phyloP scores from a whole-genome alignment of 2,888 invertebrate species.

The Morpho achilles region DNA sequence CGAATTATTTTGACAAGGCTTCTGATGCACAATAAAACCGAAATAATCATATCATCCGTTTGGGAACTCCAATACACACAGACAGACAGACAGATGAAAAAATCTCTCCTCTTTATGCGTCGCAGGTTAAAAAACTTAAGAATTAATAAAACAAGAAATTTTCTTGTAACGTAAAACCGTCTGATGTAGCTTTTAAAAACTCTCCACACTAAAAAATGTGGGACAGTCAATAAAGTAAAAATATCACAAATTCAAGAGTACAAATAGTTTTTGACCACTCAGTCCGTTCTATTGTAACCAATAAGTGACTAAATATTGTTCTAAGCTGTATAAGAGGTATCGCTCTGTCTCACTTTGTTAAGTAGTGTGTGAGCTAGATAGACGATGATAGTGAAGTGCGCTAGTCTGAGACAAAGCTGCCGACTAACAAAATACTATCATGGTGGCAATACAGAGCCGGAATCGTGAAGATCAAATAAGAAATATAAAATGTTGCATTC shows the following conservation, averaged over 20 bases:
- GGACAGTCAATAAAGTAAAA: conserved; percentile 26
- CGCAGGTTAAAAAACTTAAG: too few relatives aligned
- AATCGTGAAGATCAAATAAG: conserved; percentile 25
- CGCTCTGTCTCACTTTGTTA: conserved; percentile 35
- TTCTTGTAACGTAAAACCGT: conserved; percentile 14
- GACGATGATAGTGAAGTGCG: conserved; percentile 33
- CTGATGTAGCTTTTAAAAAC: conserved; percentile 24
- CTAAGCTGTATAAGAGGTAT: conserved; percentile 38
- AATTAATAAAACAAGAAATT: too few relatives aligned
- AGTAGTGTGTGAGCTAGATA: conserved; percentile 40
- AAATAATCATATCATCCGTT: too few relatives aligned
- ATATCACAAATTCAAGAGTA: conserved; percentile 38
- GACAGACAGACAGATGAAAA: too few relatives aligned
- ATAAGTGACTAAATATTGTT: conserved; percentile 71
- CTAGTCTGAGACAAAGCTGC: conserved; percentile 65
- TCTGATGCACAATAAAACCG: too few relatives aligned
- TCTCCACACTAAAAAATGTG: conserved; percentile 24
- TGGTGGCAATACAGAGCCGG: conserved; percentile 69
- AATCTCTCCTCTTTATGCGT: too few relatives aligned
- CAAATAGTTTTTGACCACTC: conserved; percentile 39
- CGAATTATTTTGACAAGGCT: too few relatives aligned
- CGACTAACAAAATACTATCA: conserved; percentile 75
- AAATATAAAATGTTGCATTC: too few relatives aligned
- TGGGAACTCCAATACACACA: too few relatives aligned
- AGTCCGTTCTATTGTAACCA: conserved; percentile 58